A percentile compares a stretch with the other conserved stretches of the same genome.
phyloP scores from a whole-genome alignment of 2,113 vertebrate genomes.

The Lycocorax pyrrhopterus region DNA sequence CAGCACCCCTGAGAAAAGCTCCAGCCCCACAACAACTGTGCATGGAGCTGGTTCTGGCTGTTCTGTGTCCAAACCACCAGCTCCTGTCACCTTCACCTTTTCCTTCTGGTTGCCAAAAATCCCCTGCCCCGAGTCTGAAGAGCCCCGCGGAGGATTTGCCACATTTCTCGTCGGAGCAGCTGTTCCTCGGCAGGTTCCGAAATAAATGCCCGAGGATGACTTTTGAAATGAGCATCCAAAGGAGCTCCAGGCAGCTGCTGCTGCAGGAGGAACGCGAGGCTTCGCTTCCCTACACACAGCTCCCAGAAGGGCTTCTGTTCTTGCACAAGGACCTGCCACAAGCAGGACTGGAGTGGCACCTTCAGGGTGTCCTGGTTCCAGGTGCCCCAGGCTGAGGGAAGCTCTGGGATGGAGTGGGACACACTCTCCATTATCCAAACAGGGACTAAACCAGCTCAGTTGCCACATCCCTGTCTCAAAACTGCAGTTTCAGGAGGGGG shows the following conservation, averaged over 20 bases:
- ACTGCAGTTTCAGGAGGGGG: not conserved
- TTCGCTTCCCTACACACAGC: not conserved
- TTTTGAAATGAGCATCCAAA: not conserved
- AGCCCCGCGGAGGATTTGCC: fast-evolving
- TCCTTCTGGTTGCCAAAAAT: not conserved
- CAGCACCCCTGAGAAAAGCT: not conserved
- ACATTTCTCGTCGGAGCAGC: not conserved
- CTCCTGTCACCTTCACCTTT: not conserved
- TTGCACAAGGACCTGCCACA: not conserved
- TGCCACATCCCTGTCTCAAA: not conserved
- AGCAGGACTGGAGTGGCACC: not conserved
- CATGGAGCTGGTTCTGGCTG: not conserved
- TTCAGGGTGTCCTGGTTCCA: not conserved
- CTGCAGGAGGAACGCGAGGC: not conserved
- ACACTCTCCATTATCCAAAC: not conserved
- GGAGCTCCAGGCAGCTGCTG: not conserved
- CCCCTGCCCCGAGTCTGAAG: not conserved
- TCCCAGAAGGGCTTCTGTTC: not conserved
- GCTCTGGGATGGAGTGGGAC: not conserved
- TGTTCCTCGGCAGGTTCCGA: not conserved
- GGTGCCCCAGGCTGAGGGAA: not conserved
- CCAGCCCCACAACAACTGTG: not conserved
- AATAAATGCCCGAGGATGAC: not conserved
- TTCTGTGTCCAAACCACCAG: not conserved
- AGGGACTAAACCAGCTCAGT: not conserved